Evolutionary conservation across 2,888 invertebrate genomes (phyloP).

Genomic region (Hofmannophila pseudospretella): DNA sequence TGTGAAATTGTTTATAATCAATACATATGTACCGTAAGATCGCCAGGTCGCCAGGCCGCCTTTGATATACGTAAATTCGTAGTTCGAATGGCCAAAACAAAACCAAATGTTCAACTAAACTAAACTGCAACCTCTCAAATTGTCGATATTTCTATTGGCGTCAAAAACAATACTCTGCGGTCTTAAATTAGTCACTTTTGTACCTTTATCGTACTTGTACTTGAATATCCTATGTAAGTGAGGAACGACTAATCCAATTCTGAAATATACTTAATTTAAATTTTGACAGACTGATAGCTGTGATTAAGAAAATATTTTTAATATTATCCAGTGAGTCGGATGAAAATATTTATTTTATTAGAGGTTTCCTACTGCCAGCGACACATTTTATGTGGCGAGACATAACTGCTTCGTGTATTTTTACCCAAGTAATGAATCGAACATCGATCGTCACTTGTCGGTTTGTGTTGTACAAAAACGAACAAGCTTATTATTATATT

Average conservation of each 20-base stretch:
- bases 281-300: constrained; percentile 78
- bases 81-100: constrained; percentile 66
- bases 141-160: constrained; percentile 54
- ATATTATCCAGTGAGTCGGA: constrained; percentile 78
- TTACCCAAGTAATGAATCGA: constrained; percentile 48
- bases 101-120: constrained; percentile 52
- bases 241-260: constrained; percentile 72
- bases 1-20: constrained; percentile 69
- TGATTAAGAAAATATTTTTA: constrained; percentile 78
- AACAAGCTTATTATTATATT: constrained; percentile 57
- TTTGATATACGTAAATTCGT: constrained; percentile 58
- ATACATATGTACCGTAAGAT: constrained; percentile 65
- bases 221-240: constrained; percentile 70
- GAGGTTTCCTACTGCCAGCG: constrained; percentile 71
- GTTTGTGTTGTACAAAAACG: constrained; percentile 50
- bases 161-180: constrained; percentile 69
- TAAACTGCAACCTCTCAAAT: constrained; percentile 51
- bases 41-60: constrained; percentile 59
- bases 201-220: constrained; percentile 70
- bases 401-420: constrained; percentile 60
- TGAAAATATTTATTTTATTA: constrained; percentile 75
- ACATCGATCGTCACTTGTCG: constrained; percentile 34
- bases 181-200: constrained; percentile 75
- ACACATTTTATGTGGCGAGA: constrained; percentile 57
- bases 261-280: constrained; percentile 79